A percentile compares a stretch with the other conserved stretches of the same genome.
Evolutionary conservation across 2,888 invertebrate genomes (phyloP).

Genomic region (Pollenia angustigena): DNA sequence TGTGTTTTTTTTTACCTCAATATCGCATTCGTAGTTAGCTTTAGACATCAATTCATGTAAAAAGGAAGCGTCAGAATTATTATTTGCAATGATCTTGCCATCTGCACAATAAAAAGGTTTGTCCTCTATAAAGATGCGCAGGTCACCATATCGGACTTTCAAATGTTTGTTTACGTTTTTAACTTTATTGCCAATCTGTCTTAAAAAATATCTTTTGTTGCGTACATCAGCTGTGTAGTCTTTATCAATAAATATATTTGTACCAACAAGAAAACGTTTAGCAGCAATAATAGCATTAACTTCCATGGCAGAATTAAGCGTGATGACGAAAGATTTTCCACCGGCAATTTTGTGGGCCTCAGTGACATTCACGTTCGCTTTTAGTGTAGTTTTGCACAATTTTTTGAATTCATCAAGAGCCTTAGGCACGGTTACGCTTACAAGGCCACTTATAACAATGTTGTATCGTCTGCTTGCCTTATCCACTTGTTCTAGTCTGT

Average conservation of each 20-base stretch:
- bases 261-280: no score
- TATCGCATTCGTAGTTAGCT: not conserved
- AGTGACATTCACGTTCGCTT: no score
- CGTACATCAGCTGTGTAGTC: conserved; percentile 13
- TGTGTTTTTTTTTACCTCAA: not conserved
- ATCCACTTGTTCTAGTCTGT: conserved; percentile 91
- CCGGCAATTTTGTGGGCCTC: no score
- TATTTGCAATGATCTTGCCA: not conserved
- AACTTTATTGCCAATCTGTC: conserved; percentile 1
- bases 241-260: conserved; percentile 6
- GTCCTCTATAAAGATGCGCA: not conserved
- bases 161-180: not conserved
- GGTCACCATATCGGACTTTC: conserved; percentile 12
- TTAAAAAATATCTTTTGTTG: conserved; percentile 5
- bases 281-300: no score
- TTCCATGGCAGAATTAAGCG: no score
- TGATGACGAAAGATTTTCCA: no score
- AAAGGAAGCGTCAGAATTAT: not conserved
- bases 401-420: not conserved
- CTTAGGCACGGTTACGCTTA: not conserved
- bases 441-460: not conserved
- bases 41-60: not conserved
- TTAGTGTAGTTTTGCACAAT: no score
- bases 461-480: conserved; percentile 76
- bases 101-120: conserved; percentile 1